Base-by-base conservation (phyloP, 2,888 invertebrate genomes). In the Pheosia tremula region DNA sequence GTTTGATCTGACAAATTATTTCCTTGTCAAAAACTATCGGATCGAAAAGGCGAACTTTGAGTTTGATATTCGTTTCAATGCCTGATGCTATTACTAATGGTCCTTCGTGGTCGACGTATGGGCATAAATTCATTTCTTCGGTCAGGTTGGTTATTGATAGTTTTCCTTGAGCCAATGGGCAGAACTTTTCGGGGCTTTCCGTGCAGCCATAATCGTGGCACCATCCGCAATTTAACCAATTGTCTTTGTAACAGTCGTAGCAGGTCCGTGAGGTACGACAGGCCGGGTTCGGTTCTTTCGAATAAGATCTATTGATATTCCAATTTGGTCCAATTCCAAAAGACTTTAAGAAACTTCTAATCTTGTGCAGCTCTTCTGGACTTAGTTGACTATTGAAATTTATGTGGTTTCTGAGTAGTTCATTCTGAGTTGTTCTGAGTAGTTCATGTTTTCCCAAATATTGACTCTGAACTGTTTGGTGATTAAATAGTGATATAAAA, bases 141-240 rank as follows among this genome's bases (percentile, higher is more conserved):
- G 63, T 61, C 4, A 59, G 6, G 43, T 66, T 66, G 4, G 62
- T 64, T 56, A 61, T 58, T 5, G 67, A 60, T 7, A 62, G 54
- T 60, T 64, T 64, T 50, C 56, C 68, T 10, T 59, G 59, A 0
- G 67, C 62, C 24, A 61, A 52, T 0, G 79, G 75, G 50, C 85
- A 86, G 0, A 77, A 39, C 4, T 66, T 67, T 11, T 78, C 62
- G 4, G 75, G 64, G 52, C 61, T 75, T 41, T 76, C 67, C 0
- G 80, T 81, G 57, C 87, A 87, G 3, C 86, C 87, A 10, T 67
- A 71, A 47, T 81, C 69, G 59, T 87, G 86, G 57, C 87, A 86
- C 86, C 86, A 88, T 3, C 71, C 72, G 62, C 87, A 88, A 6
- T 69, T 67, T 56, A 69, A 73, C 67, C 71, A 71, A 3, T 64